Evolutionary conservation across 2,797 vertebrate species (phyloP), one percentile per base, ranked within the genome.

Genomic region (Chrysocyon brachyurus): DNA sequence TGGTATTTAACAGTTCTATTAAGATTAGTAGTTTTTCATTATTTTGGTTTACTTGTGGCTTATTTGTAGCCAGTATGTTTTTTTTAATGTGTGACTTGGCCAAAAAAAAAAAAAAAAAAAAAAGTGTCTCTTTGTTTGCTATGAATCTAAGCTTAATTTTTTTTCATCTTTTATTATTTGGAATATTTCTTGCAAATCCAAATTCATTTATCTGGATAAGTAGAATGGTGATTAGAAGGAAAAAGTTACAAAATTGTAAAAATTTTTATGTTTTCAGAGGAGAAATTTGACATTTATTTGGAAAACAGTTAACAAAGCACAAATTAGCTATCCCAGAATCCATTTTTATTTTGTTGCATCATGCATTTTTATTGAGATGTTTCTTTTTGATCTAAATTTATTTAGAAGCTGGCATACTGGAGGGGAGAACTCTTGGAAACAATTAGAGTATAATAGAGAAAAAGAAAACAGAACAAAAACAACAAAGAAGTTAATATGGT

Each of bases 141-240:
- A 3, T 33, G 22, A 49, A 8, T 82, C 36, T 78, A 77, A 88
- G 28, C 10, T 82, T 89, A 70, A 54, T 78, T 81, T 90, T 40
- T 87, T 77, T 96, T 94, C 12, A 31, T 82, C 70, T 85, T 96
- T 91, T 72, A 57, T 72, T 72, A 54, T 63, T 91, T 87, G 70
- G 95, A 68, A 4, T 81, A 26, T 94, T 84, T 87, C 28, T 70
- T 84, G 12, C 16, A 92, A 66, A 75, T 78, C 10, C 31, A 56
- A 19, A 52, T 82, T 3, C 19, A 85, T 57, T 70, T 77, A 59
- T 49, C 36, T 59, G 19, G 1, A 81, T 82, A 86, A 85, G 59
- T 96, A 26, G 5, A 83, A 3, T 93, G 52, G 63, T 87, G 87
- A 33, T 90, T 81, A 84, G 78, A 46, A 88, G 88, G 52, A 61